Conservation (phyloP, 2,797 vertebrate species). For the Coregonus ussuriensis region DNA sequence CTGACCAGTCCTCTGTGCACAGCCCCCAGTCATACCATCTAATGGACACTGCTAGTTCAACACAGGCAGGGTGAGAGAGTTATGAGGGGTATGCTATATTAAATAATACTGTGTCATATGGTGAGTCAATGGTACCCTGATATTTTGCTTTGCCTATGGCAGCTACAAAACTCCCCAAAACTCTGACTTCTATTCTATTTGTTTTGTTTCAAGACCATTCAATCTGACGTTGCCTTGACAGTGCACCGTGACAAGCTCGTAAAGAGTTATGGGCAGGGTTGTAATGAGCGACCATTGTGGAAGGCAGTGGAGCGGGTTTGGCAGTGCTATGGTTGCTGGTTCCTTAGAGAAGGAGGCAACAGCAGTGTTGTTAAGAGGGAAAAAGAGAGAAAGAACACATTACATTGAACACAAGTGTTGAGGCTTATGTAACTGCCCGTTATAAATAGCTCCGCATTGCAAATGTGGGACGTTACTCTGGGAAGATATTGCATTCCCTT, state of each 20-base stretch:
- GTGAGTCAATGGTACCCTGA: not conserved
- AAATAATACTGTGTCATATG: not conserved
- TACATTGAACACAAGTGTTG: too few species aligned
- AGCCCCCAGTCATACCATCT: not conserved
- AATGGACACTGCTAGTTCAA: not conserved
- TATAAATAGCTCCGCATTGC: slow-evolving; percentile 73
- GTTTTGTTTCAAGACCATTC: slow-evolving; percentile 6
- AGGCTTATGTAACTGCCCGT: too few species aligned
- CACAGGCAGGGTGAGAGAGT: not conserved
- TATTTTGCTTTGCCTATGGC: slow-evolving; percentile 1
- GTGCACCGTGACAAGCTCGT: not conserved
- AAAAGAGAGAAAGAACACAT: too few species aligned
- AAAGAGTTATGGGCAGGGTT: too few species aligned
- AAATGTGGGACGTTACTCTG: slow-evolving; percentile 65
- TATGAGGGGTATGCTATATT: not conserved
- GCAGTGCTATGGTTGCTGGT: too few species aligned
- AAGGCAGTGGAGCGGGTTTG: too few species aligned
- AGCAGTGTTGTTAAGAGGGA: too few species aligned
- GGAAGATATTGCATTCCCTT: slow-evolving; percentile 59
- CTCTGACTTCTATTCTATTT: not conserved
- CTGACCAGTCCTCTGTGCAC: not conserved
- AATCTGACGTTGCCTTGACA: not conserved
- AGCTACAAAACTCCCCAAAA: not conserved
- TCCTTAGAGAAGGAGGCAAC: too few species aligned
- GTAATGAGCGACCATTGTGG: too few species aligned